Base-by-base conservation (phyloP, 2,113 vertebrate species). In the Peucedramus taeniatus region DNA sequence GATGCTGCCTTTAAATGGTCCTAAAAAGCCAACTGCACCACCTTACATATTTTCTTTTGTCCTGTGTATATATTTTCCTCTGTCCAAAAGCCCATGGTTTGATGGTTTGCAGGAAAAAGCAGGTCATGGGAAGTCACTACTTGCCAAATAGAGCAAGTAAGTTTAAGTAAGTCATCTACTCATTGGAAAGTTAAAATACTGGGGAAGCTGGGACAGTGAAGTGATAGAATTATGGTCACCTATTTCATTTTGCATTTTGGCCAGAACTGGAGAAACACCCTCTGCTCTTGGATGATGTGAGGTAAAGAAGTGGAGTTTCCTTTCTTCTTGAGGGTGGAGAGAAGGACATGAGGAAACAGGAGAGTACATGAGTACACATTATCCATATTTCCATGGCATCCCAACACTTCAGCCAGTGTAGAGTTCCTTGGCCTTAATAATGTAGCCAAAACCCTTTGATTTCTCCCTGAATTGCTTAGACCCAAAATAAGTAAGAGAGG, bases 381-480 rank as follows among this genome's bases (percentile, higher is more conserved):
- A 0, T 22, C 13, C 17, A 4, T 33, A 54, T 37, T 42, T 77
- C 40, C 5, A 0, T 65, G n/a, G 5, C 49, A 44, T 12, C 1
- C 23, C 37, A 27, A 40, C 18, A 12, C 33, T 75, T 74, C 44
- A 63, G 10, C 16, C 39, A 78, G 17, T 23, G 59, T 5, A 13
- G 39, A 37, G 30, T 10, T 19, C 60, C 37, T 78, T 53, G 28
- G 21, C 16, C 13, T 13, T 83, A 60, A 26, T 21, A 61, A 1
- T 28, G 7, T 40, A 37, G 14, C 8, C 53, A 23, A 72, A 94
- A 89, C 56, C 6, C 5, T 7, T 33, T 33, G 6, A 22, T 49
- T 79, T 90, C 12, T 64, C 71, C 37, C 15, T 17, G 54, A 19
- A 47, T 7, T 21, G 2, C 20, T 64, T 57, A 66, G 14, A 31